A percentile compares a stretch with the other conserved stretches of the same genome.
These are phyloP conservation scores for Sclerodermus sp. DNA, from an alignment of 2,888 invertebrate genomes.

Conservation along the genomic window DNA sequence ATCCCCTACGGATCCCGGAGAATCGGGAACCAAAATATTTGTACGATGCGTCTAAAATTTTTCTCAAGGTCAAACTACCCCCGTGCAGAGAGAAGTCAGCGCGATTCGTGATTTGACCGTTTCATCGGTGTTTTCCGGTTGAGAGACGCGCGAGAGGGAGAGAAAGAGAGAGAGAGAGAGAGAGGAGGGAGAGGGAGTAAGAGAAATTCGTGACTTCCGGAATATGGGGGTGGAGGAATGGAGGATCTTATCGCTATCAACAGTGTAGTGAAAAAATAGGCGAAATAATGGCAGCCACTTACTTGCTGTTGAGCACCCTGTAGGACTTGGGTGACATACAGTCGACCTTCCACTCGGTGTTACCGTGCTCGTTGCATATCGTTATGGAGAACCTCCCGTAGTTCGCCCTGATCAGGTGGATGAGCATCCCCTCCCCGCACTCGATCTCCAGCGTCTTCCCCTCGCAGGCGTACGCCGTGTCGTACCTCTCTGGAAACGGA, in stretches of 20 bases:
- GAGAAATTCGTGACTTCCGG: too few relatives aligned
- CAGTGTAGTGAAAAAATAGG: too few relatives aligned
- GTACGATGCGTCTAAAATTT: too few relatives aligned
- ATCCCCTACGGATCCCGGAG: too few relatives aligned
- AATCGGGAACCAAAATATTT: too few relatives aligned
- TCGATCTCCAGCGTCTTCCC: slow-evolving; percentile 86
- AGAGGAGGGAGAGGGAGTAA: background rate
- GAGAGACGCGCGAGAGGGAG: slow-evolving; percentile 4
- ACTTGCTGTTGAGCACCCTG: slow-evolving; percentile 87
- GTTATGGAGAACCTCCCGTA: slow-evolving; percentile 94
- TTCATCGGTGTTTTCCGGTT: too few relatives aligned
- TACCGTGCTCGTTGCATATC: slow-evolving; percentile 94
- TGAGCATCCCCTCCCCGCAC: slow-evolving; percentile 85
- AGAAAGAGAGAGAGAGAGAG: background rate
- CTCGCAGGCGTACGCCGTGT: slow-evolving; percentile 93
- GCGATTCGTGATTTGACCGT: too few relatives aligned
- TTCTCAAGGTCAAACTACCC: too few relatives aligned
- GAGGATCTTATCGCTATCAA: too few relatives aligned
- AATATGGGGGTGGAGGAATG: too few relatives aligned
- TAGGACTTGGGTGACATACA: slow-evolving; percentile 91
- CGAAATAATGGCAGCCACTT: slow-evolving; percentile 37
- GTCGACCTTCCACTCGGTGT: slow-evolving; percentile 96
- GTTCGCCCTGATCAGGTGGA: slow-evolving; percentile 90
- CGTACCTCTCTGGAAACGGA: slow-evolving; percentile 74
- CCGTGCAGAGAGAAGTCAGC: too few relatives aligned